Evolutionary conservation across 1,140 invertebrate genomes (phyloP).

Genomic region (Telenomus remus): DNA sequence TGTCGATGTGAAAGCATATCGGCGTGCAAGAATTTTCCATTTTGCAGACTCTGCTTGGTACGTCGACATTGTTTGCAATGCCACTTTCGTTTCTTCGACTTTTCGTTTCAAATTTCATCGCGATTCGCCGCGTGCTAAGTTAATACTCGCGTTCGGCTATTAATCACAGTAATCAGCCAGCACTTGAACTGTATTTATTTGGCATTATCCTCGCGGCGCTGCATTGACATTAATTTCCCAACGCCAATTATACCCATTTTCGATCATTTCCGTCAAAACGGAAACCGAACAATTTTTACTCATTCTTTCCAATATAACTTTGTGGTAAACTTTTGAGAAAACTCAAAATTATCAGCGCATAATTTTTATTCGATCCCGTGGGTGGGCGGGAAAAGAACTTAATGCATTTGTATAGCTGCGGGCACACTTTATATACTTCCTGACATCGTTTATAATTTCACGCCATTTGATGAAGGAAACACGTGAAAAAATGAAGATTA

Average conservation of each 20-base stretch:
- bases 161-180: conserved; percentile 26
- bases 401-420: conserved; percentile 1
- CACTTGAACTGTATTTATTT: conserved; percentile 10
- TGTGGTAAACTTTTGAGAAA: background rate
- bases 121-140: conserved; percentile 19
- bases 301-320: background rate
- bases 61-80: background rate
- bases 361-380: too few relatives aligned
- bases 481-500: too few relatives aligned
- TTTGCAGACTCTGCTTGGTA: conserved; percentile 31
- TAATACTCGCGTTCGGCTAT: background rate
- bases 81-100: conserved; percentile 50
- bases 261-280: background rate
- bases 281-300: background rate
- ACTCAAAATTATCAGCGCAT: background rate
- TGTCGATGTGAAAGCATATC: conserved; percentile 60
- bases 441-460: conserved; percentile 42
- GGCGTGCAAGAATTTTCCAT: conserved; percentile 57
- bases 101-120: conserved; percentile 39
- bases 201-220: conserved; percentile 3
- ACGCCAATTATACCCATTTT: background rate
- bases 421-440: conserved; percentile 25
- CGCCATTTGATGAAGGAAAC: conserved; percentile 26
- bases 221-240: conserved; percentile 20
- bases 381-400: conserved; percentile 9